phyloP scores from a whole-genome alignment of 2,888 invertebrate species.

The Horisme vitalbata region DNA sequence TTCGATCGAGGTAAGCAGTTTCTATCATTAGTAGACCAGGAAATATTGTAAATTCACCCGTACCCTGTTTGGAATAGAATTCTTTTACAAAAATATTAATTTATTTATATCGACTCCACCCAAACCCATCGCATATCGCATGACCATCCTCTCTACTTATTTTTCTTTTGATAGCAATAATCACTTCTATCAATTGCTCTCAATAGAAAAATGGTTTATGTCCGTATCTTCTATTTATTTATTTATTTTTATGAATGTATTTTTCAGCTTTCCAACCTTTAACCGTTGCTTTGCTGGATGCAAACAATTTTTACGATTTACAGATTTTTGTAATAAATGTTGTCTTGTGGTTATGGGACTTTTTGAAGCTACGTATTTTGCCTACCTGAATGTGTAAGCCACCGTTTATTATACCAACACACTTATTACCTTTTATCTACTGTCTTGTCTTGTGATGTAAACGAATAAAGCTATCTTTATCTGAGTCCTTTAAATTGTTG shows the following conservation, averaged over 20 bases:
- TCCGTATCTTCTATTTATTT: conserved; percentile 11
- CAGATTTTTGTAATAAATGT: conserved; percentile 15
- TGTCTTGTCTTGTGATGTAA: conserved; percentile 16
- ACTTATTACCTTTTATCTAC: conserved; percentile 3
- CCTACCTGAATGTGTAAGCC: conserved; percentile 17
- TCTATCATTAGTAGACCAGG: conserved; percentile 66
- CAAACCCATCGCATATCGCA: conserved; percentile 30
- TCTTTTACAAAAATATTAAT: conserved; percentile 25
- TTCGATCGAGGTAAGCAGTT: conserved; percentile 74
- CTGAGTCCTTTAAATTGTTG: background rate
- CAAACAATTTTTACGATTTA: conserved; percentile 17
- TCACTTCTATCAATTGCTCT: conserved; percentile 12
- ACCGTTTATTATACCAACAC: conserved; percentile 3
- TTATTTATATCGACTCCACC: conserved; percentile 18
- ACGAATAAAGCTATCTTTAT: background rate
- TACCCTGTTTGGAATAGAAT: conserved; percentile 36
- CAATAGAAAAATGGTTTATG: conserved; percentile 11
- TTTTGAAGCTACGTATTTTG: conserved; percentile 13
- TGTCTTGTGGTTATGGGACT: conserved; percentile 20
- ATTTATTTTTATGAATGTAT: conserved; percentile 29
- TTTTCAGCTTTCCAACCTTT: conserved; percentile 32
- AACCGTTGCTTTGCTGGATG: conserved; percentile 30
- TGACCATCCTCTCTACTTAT: conserved; percentile 18
- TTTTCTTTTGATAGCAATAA: conserved; percentile 20
- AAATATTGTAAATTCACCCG: conserved; percentile 67